Evolutionary conservation across 2,113 vertebrate species (phyloP).

Genomic region (Aptenodytes forsteri): DNA sequence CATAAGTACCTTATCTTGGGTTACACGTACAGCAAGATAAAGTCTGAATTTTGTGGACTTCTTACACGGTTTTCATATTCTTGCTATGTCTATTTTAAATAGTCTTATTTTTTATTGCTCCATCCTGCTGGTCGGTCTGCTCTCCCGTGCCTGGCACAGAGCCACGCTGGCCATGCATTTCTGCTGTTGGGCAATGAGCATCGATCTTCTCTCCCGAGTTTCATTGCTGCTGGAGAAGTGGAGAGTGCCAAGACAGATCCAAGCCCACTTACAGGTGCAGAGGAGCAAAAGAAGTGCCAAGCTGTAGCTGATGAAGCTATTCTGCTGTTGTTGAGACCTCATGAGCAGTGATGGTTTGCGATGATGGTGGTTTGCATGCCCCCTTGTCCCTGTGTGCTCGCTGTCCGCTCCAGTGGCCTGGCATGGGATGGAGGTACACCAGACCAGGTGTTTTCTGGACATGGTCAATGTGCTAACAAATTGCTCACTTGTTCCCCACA

Average conservation of each 20-base stretch:
- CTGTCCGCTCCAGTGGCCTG: not conserved
- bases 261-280: not conserved
- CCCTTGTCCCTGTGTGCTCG: not conserved
- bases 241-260: not conserved
- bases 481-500: not conserved
- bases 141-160: not conserved
- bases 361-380: not conserved
- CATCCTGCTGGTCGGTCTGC: not conserved
- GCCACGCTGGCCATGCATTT: fast-evolving
- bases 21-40: not conserved
- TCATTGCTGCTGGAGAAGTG: not conserved
- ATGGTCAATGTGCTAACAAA: not conserved
- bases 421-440: not conserved
- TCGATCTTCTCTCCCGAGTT: not conserved
- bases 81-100: not conserved
- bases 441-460: not conserved
- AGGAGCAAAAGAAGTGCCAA: not conserved
- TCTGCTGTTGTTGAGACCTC: not conserved
- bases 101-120: not conserved
- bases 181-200: not conserved
- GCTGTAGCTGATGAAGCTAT: not conserved
- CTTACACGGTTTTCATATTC: not conserved
- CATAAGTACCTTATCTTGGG: not conserved
- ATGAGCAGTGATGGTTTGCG: fast-evolving
- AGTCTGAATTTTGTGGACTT: not conserved